Evolutionary conservation across 1,140 invertebrate genomes (phyloP), one percentile per base, ranked within the genome.

Genomic region (Euglossa dilemma): DNA sequence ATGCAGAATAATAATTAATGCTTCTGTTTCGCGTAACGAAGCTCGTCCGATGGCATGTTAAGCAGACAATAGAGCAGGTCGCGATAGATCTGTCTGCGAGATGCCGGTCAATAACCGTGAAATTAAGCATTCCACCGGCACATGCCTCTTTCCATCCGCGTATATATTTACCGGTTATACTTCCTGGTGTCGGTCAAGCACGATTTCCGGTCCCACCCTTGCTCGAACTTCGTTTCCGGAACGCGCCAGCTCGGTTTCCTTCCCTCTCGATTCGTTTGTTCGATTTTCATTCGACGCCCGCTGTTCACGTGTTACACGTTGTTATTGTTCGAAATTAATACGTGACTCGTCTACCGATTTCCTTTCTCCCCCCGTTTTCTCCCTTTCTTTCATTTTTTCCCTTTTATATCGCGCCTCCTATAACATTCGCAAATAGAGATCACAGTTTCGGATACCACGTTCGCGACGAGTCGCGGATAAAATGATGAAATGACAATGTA

Each of bases 161-260:
- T 89, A 86, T 88, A 75, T 82, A 85, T 89, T 81, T 86, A 86
- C 89, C 86, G 89, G 86, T 90, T 87, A 72, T 88, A 89, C 89
- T 90, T 90, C 89, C 89, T 90, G 86, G 84, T 90, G 86, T 64
- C 79, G 77, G 70, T n/a, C 85, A 73, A 67, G 79, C 83, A 84
- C 80, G 87, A 80, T 78, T 90, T 90, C 89, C 89, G 85, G 89
- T 81, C 69, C 77, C 83, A 85, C 85, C 85, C 77, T 80, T 63
- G 84, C 75, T 83, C 64, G 67, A 71, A 85, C 75, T 82, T 81
- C 86, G 85, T 79, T 85, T 87, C 85, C 87, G 80, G 69, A 57
- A 87, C 74, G 57, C 70, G 54, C n/a, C 45, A 18, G 18, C 72
- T 47, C 84, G 70, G 52, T 52, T 50, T 70, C 82, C 67, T 81